Conservation (phyloP, 2,888 invertebrate species). For the Digitonthophagus gazella region DNA sequence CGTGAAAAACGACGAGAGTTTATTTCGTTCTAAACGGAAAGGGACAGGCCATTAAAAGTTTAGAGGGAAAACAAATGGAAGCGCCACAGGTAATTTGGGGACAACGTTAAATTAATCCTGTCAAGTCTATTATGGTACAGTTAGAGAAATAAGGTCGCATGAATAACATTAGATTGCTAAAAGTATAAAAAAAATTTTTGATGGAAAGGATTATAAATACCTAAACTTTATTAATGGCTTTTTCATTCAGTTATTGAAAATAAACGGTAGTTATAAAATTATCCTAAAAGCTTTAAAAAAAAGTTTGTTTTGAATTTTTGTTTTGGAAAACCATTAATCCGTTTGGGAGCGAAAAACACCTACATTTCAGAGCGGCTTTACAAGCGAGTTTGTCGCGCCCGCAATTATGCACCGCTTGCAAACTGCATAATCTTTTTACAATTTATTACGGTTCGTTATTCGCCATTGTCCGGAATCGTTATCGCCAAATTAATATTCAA, state of each 20-base stretch:
- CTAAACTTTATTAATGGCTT: no score
- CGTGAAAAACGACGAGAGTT: background rate
- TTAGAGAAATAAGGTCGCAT: no score
- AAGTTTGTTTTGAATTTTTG: no score
- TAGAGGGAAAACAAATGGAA: background rate
- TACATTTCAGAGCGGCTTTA: conserved; percentile 22
- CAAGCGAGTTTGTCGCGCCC: conserved; percentile 1
- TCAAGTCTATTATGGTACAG: background rate
- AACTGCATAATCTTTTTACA: conserved; percentile 16
- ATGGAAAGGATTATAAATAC: no score
- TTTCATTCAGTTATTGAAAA: no score
- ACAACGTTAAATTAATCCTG: background rate
- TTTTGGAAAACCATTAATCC: conserved; percentile 13
- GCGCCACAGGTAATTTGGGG: background rate
- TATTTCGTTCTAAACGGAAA: background rate
- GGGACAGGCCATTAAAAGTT: background rate
- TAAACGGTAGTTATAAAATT: no score
- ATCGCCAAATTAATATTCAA: conserved; percentile 12
- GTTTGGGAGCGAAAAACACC: background rate
- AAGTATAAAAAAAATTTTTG: conserved; percentile 1
- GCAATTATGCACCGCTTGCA: conserved; percentile 10
- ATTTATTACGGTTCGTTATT: conserved; percentile 15
- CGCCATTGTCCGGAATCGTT: conserved; percentile 11
- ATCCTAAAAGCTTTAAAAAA: no score
- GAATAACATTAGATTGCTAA: no score